Evolutionary conservation across 2,797 vertebrate species (phyloP), one percentile per base, ranked within the genome.

Genomic region (Tarsius wallacei): DNA sequence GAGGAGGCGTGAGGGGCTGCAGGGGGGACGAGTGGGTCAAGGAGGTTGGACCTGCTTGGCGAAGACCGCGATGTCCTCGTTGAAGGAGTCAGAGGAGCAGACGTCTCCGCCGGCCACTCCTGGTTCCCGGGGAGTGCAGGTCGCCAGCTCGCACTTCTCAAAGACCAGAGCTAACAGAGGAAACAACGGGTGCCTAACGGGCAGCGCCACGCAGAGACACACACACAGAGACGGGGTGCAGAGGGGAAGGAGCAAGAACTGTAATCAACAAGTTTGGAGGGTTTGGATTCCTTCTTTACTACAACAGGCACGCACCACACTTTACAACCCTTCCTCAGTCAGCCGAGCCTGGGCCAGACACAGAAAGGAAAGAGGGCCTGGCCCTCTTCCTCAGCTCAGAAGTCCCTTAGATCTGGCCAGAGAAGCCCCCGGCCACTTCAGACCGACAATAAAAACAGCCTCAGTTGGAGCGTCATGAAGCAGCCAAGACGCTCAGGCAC

Each of bases 111-210:
- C 99, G 97, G 99, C 99, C 98, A 99, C 99, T 95, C 99, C 99
- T 97, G 99, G 99, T 99, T 99, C 99, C 98, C 99, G 99, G 98
- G 99, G 99, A 97, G 99, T 99, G 99, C 99, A 99, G 98, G 99
- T 99, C 99, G 99, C 99, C 99, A 99, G 98, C 99, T 99, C 99
- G 99, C 99, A 99, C 99, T 99, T 99, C 99, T 99, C 99, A 99
- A 99, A 99, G 98, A 99, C 99, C 99, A 99, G 99, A 92, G 99
- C 99, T 99, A 99, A 99, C 98, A 99, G 99, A 98, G 99, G 99
- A 99, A 99, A 99, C 99, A 99, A 99, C 98, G 99, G 99, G 99
- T 99, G 99, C 99, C 99, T 99, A 99, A 99, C 99, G 99, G 98
- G 99, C 98, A 99, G 98, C 97, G 98, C 98, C 98, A 98, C 97